Base-by-base conservation (phyloP, 2,113 vertebrate species). In the Periophthalmus modestus region DNA sequence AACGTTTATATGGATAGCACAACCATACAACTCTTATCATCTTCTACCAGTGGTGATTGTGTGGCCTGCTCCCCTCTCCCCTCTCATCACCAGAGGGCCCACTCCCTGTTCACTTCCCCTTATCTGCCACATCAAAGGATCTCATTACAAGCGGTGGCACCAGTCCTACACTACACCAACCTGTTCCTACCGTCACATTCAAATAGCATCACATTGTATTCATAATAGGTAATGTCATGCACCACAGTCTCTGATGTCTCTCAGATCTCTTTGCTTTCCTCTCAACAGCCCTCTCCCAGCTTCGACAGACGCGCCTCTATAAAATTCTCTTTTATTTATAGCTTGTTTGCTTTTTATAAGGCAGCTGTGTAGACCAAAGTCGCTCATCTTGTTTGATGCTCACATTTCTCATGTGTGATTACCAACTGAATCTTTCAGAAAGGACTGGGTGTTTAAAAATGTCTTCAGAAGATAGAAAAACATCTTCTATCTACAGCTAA, bases 251-350 rank as follows among this genome's bases (percentile, higher is more conserved):
- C 88, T 85, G 82, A 85, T 87, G 84, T 87, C 81, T 87, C 68
- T 47, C 76, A 81, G 72, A 85, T 78, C 76, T 36, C 52, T 72
- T 55, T 82, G 61, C 73, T 66, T 47, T 82, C 69, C 70, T 75
- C 77, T 75, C 67, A 65, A 34, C 71, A 71, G 28, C 77, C 58
- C 79, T 63, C 75, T 79, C 63, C 71, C 73, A 82, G 80, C 77
- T 76, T 79, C 77, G 79, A 87, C 91, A 93, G 93, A 93, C 88
- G 86, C 77, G 83, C 80, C 86, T 91, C 93, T 93, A 93, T 94
- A 93, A 93, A 93, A 93, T 94, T 94, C 92, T 83, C 92, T 94
- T 93, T 93, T 93, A 93, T 94, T 94, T 89, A 92, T 88, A 69
- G 90, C 91, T 91, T 93, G 88, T 93, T 93, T 92, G 89, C 89